Percentiles rank a stretch among this genome's conserved stretches.
Conservation (phyloP, 2,113 vertebrate species). For the Mola mola region DNA sequence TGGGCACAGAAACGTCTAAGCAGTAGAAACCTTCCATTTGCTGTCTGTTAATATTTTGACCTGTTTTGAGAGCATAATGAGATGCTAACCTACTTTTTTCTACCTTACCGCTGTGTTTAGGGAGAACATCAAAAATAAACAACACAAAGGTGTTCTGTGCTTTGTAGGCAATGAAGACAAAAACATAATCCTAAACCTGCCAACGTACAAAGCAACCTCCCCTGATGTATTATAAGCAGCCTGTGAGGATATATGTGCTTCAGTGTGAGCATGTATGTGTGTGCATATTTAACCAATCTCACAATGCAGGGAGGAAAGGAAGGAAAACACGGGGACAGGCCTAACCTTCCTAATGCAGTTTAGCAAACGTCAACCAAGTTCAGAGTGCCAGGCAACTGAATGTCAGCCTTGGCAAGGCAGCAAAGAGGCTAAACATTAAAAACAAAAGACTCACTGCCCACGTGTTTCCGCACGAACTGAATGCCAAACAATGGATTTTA, state of each 20-base stretch:
- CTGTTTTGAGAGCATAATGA: constrained; percentile 45
- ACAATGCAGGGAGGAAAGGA: constrained; percentile 67
- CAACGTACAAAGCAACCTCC: constrained; percentile 41
- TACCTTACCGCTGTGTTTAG: constrained; percentile 58
- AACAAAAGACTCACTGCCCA: too few relatives aligned
- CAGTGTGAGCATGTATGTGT: constrained; percentile 20
- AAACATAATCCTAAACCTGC: constrained; percentile 45
- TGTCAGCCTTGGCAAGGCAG: constrained; percentile 37
- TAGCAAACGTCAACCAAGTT: constrained; percentile 66
- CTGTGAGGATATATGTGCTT: constrained; percentile 27
- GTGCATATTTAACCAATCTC: constrained; percentile 51
- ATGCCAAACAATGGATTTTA: too few relatives aligned
- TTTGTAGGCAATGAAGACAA: constrained; percentile 35
- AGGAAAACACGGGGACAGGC: constrained; percentile 63
- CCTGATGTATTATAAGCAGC: constrained; percentile 36
- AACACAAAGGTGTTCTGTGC: constrained; percentile 15
- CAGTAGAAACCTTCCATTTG: constrained; percentile 11
- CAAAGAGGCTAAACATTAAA: too few relatives aligned
- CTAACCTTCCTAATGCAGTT: constrained; percentile 59
- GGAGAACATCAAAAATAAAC: constrained; percentile 55
- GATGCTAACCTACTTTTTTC: constrained; percentile 56
- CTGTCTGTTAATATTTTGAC: constrained; percentile 3
- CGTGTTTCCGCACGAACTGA: too few relatives aligned
- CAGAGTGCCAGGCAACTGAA: constrained; percentile 32
- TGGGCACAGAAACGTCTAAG: constrained; percentile 1